phyloP scores from a whole-genome alignment of 2,888 invertebrate genomes.

The Cosmia trapezina region DNA sequence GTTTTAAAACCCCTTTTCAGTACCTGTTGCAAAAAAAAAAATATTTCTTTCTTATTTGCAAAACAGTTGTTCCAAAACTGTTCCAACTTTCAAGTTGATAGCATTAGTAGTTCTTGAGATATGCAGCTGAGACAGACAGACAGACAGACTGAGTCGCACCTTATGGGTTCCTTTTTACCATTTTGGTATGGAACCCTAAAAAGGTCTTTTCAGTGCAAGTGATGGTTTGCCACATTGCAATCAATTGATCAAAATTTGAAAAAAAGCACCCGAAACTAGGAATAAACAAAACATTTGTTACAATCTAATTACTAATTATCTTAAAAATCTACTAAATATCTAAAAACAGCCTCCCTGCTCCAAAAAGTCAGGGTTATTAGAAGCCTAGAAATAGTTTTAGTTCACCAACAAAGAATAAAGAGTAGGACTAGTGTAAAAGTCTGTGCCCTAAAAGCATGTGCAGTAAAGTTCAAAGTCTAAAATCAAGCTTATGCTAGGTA shows the following conservation, averaged over 20 bases:
- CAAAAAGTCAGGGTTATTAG: conserved; percentile 34
- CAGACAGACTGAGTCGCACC: too few species aligned
- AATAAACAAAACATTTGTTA: conserved; percentile 8
- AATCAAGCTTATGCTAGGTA: conserved; percentile 38
- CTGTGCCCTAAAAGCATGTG: conserved; percentile 61
- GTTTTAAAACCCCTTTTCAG: too few species aligned
- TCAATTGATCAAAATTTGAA: neutral
- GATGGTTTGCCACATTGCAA: neutral
- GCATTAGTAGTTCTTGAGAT: too few species aligned
- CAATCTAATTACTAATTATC: conserved; percentile 22
- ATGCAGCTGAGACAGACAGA: too few species aligned
- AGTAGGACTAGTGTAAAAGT: conserved; percentile 53
- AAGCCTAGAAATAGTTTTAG: conserved; percentile 44
- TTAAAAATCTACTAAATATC: conserved; percentile 42
- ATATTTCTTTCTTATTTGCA: too few species aligned
- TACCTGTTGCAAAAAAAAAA: too few species aligned
- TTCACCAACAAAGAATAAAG: conserved; percentile 27
- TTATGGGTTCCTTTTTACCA: too few species aligned
- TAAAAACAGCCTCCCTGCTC: conserved; percentile 47
- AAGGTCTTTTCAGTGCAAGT: neutral
- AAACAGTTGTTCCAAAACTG: too few species aligned
- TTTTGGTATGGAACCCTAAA: too few species aligned
- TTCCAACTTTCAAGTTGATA: too few species aligned
- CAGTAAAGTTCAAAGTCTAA: conserved; percentile 52
- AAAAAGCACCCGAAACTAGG: neutral